phyloP scores from a whole-genome alignment of 1,140 invertebrate species.

The Drosophila pallidifrons region DNA sequence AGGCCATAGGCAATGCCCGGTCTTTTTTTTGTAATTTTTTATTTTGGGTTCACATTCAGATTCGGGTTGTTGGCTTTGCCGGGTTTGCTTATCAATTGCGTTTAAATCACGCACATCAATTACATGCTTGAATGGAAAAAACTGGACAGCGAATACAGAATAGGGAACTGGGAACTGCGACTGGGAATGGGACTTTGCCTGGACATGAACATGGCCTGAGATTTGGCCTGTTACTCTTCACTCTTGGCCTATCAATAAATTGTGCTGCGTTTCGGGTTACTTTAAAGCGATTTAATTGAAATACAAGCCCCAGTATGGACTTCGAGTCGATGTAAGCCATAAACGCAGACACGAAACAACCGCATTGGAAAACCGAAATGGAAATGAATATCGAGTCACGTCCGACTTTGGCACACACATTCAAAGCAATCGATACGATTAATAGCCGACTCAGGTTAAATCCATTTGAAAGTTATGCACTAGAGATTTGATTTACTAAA shows the following conservation, averaged over 20 bases:
- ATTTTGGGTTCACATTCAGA: slow-evolving; percentile 35
- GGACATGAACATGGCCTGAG: too few relatives aligned
- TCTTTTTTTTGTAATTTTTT: not conserved
- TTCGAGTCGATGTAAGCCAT: slow-evolving; percentile 37
- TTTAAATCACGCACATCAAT: slow-evolving; percentile 79
- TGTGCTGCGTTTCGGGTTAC: slow-evolving; percentile 68
- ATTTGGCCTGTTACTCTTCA: not conserved
- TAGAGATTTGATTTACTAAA: slow-evolving; percentile 32
- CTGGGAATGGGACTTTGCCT: not conserved
- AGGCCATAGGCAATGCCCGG: slow-evolving; percentile 1
- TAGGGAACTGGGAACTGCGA: not conserved
- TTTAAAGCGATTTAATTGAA: slow-evolving; percentile 75
- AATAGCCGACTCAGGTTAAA: slow-evolving; percentile 10
- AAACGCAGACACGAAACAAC: slow-evolving; percentile 17
- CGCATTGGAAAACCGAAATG: slow-evolving; percentile 39
- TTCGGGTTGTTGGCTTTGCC: slow-evolving; percentile 47
- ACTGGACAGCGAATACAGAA: slow-evolving; percentile 20
- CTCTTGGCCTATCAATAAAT: slow-evolving; percentile 63
- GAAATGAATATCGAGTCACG: slow-evolving; percentile 55
- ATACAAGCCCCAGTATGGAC: slow-evolving; percentile 48
- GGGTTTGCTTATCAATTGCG: slow-evolving; percentile 72
- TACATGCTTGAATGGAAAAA: slow-evolving; percentile 50
- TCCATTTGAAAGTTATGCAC: slow-evolving; percentile 38
- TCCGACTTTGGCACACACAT: slow-evolving; percentile 10
- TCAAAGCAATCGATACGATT: slow-evolving; percentile 35